Evolutionary conservation across 1,140 invertebrate genomes (phyloP).

Genomic region (Trachelipus rathkii): DNA sequence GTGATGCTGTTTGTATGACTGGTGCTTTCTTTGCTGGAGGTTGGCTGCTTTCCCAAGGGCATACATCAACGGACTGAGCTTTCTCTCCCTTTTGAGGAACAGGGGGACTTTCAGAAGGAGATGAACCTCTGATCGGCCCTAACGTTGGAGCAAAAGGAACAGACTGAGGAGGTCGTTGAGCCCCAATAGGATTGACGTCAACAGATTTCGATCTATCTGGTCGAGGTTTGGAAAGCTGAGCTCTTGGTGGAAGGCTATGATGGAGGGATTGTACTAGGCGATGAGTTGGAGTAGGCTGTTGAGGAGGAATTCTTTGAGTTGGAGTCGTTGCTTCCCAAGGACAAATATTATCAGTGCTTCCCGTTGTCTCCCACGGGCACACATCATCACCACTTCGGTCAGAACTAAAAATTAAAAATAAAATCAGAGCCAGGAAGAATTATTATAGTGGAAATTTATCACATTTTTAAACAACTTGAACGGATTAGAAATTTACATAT

Average conservation of each 20-base stretch:
- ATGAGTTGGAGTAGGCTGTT: background rate
- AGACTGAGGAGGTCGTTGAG: background rate
- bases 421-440: too few relatives aligned
- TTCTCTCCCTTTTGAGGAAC: background rate
- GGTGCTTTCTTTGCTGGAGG: background rate
- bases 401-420: background rate
- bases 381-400: background rate
- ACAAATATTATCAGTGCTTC: background rate
- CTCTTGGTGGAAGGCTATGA: background rate
- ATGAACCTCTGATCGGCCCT: background rate
- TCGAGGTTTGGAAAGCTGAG: background rate
- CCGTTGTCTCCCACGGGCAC: background rate
- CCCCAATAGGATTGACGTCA: background rate
- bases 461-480: too few relatives aligned
- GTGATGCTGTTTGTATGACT: background rate
- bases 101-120: background rate
- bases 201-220: background rate
- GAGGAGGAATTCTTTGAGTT: background rate
- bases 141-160: background rate
- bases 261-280: background rate
- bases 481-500: too few relatives aligned
- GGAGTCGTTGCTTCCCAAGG: background rate
- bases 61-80: slow-evolving; percentile 1
- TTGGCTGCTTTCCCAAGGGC: background rate
- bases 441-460: too few relatives aligned